These are phyloP conservation scores for Anseranas semipalmata DNA, from an alignment of 2,113 vertebrate genomes.

Conservation along the genomic window DNA sequence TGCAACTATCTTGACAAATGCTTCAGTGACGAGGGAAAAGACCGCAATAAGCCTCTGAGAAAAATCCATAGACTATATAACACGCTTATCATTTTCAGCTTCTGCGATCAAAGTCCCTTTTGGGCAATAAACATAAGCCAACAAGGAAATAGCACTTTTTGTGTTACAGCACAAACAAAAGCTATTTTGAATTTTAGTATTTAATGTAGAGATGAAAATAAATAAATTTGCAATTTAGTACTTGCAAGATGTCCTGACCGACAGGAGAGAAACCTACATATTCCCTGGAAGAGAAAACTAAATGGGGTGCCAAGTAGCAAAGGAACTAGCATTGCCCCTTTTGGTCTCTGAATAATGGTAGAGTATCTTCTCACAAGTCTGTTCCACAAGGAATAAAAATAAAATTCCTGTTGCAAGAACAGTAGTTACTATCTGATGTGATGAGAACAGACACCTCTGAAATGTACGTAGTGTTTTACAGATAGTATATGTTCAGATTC, in stretches of 20 bases:
- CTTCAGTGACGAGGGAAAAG: background rate
- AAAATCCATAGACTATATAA: background rate
- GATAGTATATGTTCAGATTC: background rate
- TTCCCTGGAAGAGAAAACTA: background rate
- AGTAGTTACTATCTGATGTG: background rate
- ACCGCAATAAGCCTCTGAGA: background rate
- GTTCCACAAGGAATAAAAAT: background rate
- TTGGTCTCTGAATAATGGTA: rapidly evolving
- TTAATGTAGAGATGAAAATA: background rate
- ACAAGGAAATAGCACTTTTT: background rate
- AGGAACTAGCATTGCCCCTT: background rate
- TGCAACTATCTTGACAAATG: background rate
- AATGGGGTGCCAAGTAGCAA: background rate
- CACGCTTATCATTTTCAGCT: background rate
- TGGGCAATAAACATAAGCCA: constrained; percentile 26
- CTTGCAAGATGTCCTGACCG: background rate
- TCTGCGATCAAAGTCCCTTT: constrained; percentile 54
- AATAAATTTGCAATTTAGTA: background rate
- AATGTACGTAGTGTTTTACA: rapidly evolving
- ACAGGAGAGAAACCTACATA: background rate
- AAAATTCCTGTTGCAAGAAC: background rate
- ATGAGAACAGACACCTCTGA: background rate
- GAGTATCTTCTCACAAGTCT: background rate
- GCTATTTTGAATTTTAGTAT: background rate
- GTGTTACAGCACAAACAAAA: background rate